Evolutionary conservation across 1,140 invertebrate species (phyloP).

Genomic region (Pachypeltis micranthus): DNA sequence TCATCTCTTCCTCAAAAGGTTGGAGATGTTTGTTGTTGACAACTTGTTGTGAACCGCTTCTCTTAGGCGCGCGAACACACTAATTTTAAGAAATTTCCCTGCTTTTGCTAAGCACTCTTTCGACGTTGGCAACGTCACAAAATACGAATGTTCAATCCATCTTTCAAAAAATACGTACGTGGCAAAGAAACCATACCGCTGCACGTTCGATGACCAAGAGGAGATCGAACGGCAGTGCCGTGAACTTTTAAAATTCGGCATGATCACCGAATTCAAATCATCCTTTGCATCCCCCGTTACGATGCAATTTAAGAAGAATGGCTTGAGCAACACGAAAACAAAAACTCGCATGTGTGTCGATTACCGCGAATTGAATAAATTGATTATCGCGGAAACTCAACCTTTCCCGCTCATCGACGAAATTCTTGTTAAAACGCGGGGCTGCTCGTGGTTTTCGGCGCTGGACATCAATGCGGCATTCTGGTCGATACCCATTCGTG

Average conservation of each 20-base stretch:
- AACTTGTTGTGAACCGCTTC: no score
- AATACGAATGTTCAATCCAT: slow-evolving; percentile 14
- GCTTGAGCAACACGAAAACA: slow-evolving; percentile 16
- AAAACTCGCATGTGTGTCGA: slow-evolving; percentile 21
- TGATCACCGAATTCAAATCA: slow-evolving; percentile 20
- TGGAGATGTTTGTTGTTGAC: no score
- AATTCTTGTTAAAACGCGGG: slow-evolving; percentile 17
- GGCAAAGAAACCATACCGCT: slow-evolving; percentile 15
- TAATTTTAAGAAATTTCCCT: no score
- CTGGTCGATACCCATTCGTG: slow-evolving; percentile 24
- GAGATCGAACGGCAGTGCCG: slow-evolving; percentile 21
- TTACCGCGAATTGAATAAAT: slow-evolving; percentile 20
- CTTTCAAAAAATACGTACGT: slow-evolving; percentile 18
- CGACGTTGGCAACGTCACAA: slow-evolving; percentile 20
- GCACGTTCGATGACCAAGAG: slow-evolving; percentile 14
- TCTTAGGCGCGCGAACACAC: no score
- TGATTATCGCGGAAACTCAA: slow-evolving; percentile 18
- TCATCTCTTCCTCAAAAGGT: no score
- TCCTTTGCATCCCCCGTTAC: slow-evolving; percentile 22
- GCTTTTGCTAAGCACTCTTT: slow-evolving; percentile 23
- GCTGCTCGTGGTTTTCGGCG: slow-evolving; percentile 21
- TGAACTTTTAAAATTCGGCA: slow-evolving; percentile 19
- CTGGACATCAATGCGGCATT: slow-evolving; percentile 27
- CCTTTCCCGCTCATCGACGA: slow-evolving; percentile 24
- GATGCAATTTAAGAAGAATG: slow-evolving; percentile 19